These are phyloP conservation scores for Pipistrellus pygmaeus DNA, from an alignment of 2,797 vertebrate genomes.

Conservation along the genomic window DNA sequence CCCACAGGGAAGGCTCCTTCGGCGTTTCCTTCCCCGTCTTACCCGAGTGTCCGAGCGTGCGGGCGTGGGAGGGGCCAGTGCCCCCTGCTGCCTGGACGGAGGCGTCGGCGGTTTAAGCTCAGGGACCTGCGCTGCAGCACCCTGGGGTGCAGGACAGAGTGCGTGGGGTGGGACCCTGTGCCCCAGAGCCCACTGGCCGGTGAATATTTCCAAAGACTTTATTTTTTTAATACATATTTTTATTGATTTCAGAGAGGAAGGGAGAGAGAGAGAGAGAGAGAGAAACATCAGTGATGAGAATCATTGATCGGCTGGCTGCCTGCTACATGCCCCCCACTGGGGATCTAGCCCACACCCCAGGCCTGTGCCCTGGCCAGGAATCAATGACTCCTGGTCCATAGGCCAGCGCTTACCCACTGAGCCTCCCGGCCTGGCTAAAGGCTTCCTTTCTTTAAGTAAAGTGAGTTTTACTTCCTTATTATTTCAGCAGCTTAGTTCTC, in stretches of 20 bases:
- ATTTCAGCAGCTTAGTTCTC: neutral
- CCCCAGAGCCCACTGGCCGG: neutral
- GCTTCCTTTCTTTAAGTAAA: neutral
- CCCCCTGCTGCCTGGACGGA: neutral
- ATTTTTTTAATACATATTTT: neutral
- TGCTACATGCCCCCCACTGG: too few relatives aligned
- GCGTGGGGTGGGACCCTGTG: too few relatives aligned
- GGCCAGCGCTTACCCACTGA: too few relatives aligned
- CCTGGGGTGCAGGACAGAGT: neutral
- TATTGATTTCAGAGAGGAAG: too few relatives aligned
- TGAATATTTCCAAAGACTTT: neutral
- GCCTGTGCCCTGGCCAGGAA: too few relatives aligned
- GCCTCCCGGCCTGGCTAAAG: neutral
- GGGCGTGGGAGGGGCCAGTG: neutral
- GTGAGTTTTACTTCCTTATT: neutral
- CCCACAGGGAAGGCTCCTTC: neutral
- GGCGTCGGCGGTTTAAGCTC: neutral
- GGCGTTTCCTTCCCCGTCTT: neutral
- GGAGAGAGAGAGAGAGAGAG: too few relatives aligned
- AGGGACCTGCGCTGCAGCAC: neutral
- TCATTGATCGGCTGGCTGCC: too few relatives aligned
- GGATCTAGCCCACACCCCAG: too few relatives aligned
- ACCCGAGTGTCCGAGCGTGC: neutral
- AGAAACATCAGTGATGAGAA: too few relatives aligned
- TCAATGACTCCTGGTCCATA: too few relatives aligned